Conservation (phyloP, 2,888 invertebrate genomes). For the Melikaiella ostensackeni region DNA sequence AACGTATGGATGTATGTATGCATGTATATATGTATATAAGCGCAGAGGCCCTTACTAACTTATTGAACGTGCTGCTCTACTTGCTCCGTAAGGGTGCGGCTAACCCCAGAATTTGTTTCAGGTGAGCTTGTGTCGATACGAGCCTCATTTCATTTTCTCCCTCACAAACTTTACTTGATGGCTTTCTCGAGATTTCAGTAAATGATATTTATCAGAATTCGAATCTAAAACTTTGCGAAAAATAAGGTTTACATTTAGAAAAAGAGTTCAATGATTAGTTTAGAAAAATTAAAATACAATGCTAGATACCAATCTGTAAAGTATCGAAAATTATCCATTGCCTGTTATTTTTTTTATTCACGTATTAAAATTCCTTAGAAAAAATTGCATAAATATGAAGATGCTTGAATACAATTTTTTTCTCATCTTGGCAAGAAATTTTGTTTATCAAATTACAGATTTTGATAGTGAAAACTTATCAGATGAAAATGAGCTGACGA, state of each 20-base stretch:
- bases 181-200: conserved; percentile 23
- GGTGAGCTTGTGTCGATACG: conserved; percentile 26
- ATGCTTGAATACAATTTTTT: too few species aligned
- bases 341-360: too few species aligned
- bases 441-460: too few species aligned
- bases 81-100: conserved; percentile 33
- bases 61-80: conserved; percentile 35
- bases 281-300: too few species aligned
- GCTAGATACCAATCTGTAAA: too few species aligned
- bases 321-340: too few species aligned
- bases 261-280: too few species aligned
- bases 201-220: conserved; percentile 24
- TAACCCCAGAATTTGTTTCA: conserved; percentile 34
- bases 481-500: too few species aligned
- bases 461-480: too few species aligned
- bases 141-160: conserved; percentile 32
- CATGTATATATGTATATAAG: not conserved
- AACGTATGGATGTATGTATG: not conserved
- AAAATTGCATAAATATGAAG: too few species aligned
- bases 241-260: not conserved
- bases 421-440: too few species aligned
- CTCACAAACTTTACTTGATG: conserved; percentile 30
- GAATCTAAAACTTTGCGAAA: not conserved
- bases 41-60: conserved; percentile 31
- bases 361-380: too few species aligned